phyloP scores from a whole-genome alignment of 2,888 invertebrate genomes.

The Phrixothrix hirtus region DNA sequence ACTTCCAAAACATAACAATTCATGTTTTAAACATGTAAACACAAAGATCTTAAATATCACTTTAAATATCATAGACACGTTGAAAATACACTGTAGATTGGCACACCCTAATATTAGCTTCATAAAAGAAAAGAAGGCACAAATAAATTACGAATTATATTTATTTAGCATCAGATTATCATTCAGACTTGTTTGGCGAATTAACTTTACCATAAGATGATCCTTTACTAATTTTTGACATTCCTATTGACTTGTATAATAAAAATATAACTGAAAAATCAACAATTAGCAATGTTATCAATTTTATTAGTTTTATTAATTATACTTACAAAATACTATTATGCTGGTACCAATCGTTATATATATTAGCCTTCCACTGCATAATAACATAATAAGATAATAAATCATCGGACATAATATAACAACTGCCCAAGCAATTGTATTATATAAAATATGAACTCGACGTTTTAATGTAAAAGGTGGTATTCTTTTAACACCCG shows the following conservation, averaged over 20 bases:
- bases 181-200: conserved; percentile 58
- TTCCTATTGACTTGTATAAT: conserved; percentile 78
- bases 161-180: conserved; percentile 13
- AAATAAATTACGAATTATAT: conserved; percentile 22
- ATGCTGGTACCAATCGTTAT: conserved; percentile 67
- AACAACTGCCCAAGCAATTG: conserved; percentile 69
- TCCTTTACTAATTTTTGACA: conserved; percentile 83
- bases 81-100: conserved; percentile 8
- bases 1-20: neutral
- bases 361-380: conserved; percentile 73
- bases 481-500: conserved; percentile 69
- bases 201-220: conserved; percentile 74
- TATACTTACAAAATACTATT: conserved; percentile 17
- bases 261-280: conserved; percentile 73
- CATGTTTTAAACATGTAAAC: conserved; percentile 4
- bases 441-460: conserved; percentile 71
- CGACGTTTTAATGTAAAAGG: conserved; percentile 64
- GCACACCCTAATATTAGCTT: conserved; percentile 17
- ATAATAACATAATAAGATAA: conserved; percentile 66
- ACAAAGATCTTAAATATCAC: conserved; percentile 1
- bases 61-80: neutral
- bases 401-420: conserved; percentile 73
- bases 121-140: conserved; percentile 23
- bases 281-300: conserved; percentile 5
- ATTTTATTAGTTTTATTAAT: conserved; percentile 1